Base-by-base conservation (phyloP, 2,113 vertebrate genomes). In the Syngnathus scovelli region DNA sequence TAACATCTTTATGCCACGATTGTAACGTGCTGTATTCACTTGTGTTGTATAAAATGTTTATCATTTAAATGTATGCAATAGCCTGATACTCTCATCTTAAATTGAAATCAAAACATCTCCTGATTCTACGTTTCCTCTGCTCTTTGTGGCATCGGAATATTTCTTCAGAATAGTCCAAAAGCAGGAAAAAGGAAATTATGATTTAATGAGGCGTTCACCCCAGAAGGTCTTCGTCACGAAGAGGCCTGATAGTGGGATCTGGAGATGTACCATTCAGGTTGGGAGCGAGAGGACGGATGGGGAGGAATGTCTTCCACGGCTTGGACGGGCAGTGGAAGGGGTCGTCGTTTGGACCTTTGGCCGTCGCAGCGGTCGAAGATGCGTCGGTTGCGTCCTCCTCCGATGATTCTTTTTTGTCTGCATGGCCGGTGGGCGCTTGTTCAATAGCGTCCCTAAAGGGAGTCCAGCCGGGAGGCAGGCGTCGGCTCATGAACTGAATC, bases 241-340 rank as follows among this genome's bases (percentile, higher is more conserved):
- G 69, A n/a, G 1, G 12, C 18, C 36, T 23, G 0, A 61, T 65
- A 5, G 52, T 38, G 55, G 78, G 11, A 39, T 49, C 77, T 69
- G 71, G 21, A 2, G 38, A 7, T 1, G 1, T 3, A 12, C 7
- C 5, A 19, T 15, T 8, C 23, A 15, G 12, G 15, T 18, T 15
- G 5, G 60, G 38, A 62, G 18, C 16, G 13, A 38, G 36, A 51
- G 48, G 5, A 2, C 18, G 0, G 49, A 18, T 23, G 0, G 70
- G 63, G 18, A 62, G 64, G 69, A 87, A 90, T 16, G 67, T 51
- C 79, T 94, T 94, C 96, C 94, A 97, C 65, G 92, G 91, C 66
- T 89, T 93, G 74, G 93, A 91, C 1, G 95, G 96, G 79, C 96
- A 98, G 76, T 86, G 90, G 23, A 90, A 84, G 11, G 15, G 75